A percentile compares a stretch with the other conserved stretches of the same genome.
These are phyloP conservation scores for Hoplostethus mediterraneus DNA, from an alignment of 2,797 vertebrate species.

Conservation along the genomic window DNA sequence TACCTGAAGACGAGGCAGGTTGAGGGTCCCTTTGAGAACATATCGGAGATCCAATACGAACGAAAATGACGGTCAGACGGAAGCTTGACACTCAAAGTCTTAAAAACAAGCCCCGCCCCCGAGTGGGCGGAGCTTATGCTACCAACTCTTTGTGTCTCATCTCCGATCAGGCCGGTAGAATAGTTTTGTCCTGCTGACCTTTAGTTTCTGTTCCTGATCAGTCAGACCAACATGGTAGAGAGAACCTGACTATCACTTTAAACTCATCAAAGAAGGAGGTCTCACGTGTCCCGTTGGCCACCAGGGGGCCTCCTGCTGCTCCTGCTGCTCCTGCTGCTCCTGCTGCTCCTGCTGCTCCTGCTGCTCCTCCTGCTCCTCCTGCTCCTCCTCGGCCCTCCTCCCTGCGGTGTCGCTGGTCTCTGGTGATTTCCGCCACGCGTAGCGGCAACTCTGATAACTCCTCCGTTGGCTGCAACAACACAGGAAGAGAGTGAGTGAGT, in stretches of 20 bases:
- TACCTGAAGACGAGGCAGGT: no score
- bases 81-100: no score
- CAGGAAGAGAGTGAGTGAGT: slow-evolving; percentile 41
- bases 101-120: no score
- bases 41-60: no score
- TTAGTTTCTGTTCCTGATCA: no score
- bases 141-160: no score
- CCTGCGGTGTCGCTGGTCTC: slow-evolving; percentile 89
- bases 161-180: no score
- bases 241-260: neutral
- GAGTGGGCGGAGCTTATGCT: no score
- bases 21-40: no score
- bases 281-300: slow-evolving; percentile 92
- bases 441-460: slow-evolving; percentile 91
- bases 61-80: no score
- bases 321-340: slow-evolving; percentile 91
- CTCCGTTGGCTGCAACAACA: slow-evolving; percentile 87
- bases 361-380: slow-evolving; percentile 87
- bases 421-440: slow-evolving; percentile 89
- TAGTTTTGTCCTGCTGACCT: no score
- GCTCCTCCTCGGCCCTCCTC: slow-evolving; percentile 86
- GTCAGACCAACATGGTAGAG: no score
- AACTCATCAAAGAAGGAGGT: neutral
- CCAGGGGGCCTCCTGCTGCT: slow-evolving; percentile 77
- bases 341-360: slow-evolving; percentile 61